A percentile compares a stretch with the other conserved stretches of the same genome.
Conservation (phyloP, 2,888 invertebrate species). For the Drosophila subsilvestris region DNA sequence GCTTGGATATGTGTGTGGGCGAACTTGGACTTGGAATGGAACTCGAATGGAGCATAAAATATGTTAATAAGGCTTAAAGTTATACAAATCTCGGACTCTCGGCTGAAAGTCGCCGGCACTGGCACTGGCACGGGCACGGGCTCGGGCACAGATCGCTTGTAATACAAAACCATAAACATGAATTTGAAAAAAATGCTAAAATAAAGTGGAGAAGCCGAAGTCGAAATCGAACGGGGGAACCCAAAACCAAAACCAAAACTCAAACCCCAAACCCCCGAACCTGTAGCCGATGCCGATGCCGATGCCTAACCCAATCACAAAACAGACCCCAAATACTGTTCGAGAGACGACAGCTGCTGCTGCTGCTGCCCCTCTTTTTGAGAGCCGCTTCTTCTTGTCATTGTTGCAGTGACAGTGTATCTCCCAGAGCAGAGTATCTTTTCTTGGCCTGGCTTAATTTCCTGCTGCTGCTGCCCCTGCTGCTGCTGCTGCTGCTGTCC, state of each 20-base stretch:
- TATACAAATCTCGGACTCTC: constrained; percentile 57
- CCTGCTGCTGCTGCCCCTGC: constrained; percentile 58
- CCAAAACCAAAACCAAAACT: constrained; percentile 9
- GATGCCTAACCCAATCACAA: constrained; percentile 15
- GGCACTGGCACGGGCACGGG: not conserved
- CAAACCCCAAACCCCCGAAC: constrained; percentile 8
- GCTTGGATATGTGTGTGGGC: constrained; percentile 66
- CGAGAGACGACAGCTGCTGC: constrained; percentile 29
- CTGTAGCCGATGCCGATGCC: constrained; percentile 11
- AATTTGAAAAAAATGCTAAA: constrained; percentile 51
- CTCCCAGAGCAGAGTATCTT: not conserved
- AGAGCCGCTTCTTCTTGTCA: constrained; percentile 24
- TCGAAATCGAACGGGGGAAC: constrained; percentile 16
- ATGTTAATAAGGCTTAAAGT: constrained; percentile 77
- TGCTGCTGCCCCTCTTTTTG: no score
- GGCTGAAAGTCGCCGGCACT: not conserved
- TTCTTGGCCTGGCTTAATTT: constrained; percentile 61
- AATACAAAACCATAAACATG: constrained; percentile 54
- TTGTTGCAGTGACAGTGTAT: constrained; percentile 32
- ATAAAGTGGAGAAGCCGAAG: constrained; percentile 36
- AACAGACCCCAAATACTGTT: constrained; percentile 23
- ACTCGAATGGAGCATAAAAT: constrained; percentile 66
- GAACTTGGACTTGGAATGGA: constrained; percentile 53
- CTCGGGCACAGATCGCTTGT: constrained; percentile 43
- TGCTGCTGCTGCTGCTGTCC: constrained; percentile 59